These are phyloP conservation scores for Xiphias gladius DNA, from an alignment of 2,113 vertebrate genomes.

Conservation along the genomic window DNA sequence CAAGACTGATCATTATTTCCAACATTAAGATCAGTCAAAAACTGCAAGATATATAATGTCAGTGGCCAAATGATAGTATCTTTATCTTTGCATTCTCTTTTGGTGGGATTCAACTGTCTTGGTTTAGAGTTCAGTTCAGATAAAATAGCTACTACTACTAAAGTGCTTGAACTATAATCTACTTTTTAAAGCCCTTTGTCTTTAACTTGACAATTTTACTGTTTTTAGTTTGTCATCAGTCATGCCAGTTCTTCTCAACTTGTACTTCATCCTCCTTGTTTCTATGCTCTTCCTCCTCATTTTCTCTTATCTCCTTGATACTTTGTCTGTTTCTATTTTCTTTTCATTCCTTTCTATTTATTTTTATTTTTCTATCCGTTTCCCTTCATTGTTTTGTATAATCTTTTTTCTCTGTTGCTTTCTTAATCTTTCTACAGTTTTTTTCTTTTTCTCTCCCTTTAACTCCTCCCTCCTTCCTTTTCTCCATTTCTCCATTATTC, in stretches of 20 bases:
- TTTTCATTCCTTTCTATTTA: neutral
- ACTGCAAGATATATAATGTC: too few relatives aligned
- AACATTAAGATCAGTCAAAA: too few relatives aligned
- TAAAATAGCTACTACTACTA: neutral
- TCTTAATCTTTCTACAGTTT: neutral
- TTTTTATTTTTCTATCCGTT: neutral
- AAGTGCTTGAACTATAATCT: neutral
- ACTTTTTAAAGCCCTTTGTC: neutral
- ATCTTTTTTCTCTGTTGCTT: neutral
- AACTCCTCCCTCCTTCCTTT: neutral
- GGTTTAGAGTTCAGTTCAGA: neutral
- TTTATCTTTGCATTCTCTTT: neutral
- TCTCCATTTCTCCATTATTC: neutral
- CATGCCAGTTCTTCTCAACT: too few relatives aligned
- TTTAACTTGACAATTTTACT: neutral
- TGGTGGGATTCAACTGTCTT: neutral
- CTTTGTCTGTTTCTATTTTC: neutral
- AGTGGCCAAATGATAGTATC: too few relatives aligned
- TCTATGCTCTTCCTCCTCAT: neutral
- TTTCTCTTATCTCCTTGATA: neutral
- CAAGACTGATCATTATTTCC: too few relatives aligned
- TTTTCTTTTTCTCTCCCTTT: neutral
- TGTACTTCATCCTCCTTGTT: neutral
- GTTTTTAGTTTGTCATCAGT: too few relatives aligned
- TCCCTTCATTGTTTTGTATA: too few relatives aligned